Conservation (phyloP, 2,113 vertebrate genomes). For the Actinemys pallida region DNA sequence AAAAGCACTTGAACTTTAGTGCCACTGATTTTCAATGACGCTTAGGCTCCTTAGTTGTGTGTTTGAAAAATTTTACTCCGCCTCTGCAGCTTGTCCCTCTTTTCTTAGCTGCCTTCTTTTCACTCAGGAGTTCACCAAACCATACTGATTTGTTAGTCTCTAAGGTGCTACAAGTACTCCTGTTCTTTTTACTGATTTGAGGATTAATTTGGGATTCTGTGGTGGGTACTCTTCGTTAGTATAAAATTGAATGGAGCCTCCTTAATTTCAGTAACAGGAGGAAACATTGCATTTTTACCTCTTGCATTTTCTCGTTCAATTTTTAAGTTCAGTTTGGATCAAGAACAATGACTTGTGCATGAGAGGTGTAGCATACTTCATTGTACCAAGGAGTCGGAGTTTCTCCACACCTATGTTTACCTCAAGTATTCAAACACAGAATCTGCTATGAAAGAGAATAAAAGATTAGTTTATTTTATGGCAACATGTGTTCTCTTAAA, state of each 20-base stretch:
- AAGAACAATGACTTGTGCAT: neutral
- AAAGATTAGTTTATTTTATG: neutral
- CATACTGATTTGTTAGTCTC: neutral
- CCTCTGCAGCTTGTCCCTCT: accelerated
- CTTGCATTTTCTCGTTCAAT: neutral
- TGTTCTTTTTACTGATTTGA: neutral
- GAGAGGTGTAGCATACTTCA: neutral
- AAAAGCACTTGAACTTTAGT: neutral
- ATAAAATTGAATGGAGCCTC: neutral
- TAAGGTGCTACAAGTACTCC: too few species aligned
- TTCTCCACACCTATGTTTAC: neutral
- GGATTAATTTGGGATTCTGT: neutral
- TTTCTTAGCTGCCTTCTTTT: neutral
- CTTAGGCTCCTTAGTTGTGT: neutral
- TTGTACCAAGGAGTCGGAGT: neutral
- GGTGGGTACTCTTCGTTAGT: neutral
- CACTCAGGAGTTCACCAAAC: neutral
- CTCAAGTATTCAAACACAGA: neutral
- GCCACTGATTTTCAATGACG: neutral
- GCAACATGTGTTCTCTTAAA: neutral
- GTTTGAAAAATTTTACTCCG: neutral
- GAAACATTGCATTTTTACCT: neutral
- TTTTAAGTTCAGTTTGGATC: neutral
- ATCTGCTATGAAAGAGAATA: neutral
- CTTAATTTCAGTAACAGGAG: neutral